A percentile compares a stretch with the other conserved stretches of the same genome.
Evolutionary conservation across 2,888 invertebrate species (phyloP).

Genomic region (Rugalucina vietnamica): DNA sequence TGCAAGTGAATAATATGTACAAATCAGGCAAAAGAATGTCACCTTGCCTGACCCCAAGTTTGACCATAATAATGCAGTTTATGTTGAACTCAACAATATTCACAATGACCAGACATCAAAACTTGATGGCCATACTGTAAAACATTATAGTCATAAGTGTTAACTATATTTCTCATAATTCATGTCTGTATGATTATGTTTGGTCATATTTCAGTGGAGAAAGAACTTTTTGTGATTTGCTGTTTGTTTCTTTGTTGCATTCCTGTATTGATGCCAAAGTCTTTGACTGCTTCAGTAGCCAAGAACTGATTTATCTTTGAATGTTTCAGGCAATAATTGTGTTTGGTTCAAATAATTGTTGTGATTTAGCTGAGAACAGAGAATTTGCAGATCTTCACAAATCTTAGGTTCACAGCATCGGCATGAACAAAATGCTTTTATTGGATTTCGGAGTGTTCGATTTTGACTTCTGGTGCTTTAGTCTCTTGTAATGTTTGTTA

Average conservation of each 20-base stretch:
- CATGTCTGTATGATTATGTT: not conserved
- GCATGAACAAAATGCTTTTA: not conserved
- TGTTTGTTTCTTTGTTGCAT: not conserved
- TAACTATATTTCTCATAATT: not conserved
- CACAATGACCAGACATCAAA: not conserved
- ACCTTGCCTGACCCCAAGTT: not conserved
- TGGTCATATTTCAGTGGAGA: not conserved
- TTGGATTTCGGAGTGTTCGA: no score
- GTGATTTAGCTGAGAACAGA: not conserved
- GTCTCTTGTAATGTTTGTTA: not conserved
- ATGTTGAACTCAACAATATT: no score
- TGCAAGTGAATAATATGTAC: not conserved
- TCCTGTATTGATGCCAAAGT: not conserved
- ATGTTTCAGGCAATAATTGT: not conserved
- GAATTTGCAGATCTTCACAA: not conserved
- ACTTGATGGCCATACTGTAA: not conserved
- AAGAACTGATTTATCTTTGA: conserved; percentile 4
- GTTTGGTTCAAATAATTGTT: not conserved
- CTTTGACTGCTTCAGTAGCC: not conserved
- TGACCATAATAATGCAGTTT: not conserved
- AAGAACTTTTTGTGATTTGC: not conserved
- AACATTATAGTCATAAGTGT: not conserved
- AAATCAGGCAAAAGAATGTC: not conserved
- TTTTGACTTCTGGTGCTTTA: no score
- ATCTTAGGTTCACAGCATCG: not conserved